Conservation (phyloP, 2,888 invertebrate genomes). For the Ophion obscuratus region DNA sequence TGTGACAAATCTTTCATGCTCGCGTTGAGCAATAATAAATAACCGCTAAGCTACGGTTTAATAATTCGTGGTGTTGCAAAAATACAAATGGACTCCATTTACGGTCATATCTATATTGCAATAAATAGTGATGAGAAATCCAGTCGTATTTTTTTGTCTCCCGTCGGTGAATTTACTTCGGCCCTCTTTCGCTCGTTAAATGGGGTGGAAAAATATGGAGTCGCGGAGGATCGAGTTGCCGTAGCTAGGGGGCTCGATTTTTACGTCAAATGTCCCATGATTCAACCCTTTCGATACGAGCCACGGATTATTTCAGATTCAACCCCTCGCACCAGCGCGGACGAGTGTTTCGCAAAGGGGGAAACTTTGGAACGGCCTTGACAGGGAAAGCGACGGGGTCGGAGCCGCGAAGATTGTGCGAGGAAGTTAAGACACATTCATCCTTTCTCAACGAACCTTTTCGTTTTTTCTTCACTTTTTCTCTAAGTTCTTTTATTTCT, state of each 20-base stretch:
- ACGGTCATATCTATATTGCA: not conserved
- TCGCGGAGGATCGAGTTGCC: slow-evolving; percentile 10
- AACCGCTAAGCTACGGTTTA: not conserved
- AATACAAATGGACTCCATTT: not conserved
- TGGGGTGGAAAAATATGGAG: slow-evolving; percentile 5
- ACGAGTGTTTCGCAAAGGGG: slow-evolving; percentile 10
- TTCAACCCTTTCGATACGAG: slow-evolving; percentile 25
- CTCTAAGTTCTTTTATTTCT: not conserved
- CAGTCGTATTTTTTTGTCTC: not conserved
- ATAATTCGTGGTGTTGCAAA: slow-evolving; percentile 2
- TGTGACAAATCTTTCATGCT: not conserved
- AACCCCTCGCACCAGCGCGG: not conserved
- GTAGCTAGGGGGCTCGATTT: slow-evolving; percentile 21
- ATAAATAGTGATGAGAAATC: slow-evolving; percentile 12
- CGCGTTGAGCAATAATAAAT: not conserved
- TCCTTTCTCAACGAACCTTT: slow-evolving; percentile 37
- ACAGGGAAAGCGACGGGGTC: not conserved
- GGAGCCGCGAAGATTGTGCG: slow-evolving; percentile 16
- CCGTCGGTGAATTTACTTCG: not conserved
- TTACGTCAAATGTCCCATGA: slow-evolving; percentile 22
- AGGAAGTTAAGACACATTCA: slow-evolving; percentile 50
- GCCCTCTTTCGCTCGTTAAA: not conserved
- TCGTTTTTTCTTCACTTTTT: slow-evolving; percentile 19
- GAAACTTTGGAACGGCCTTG: slow-evolving; percentile 21
- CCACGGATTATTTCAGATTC: slow-evolving; percentile 28